Conservation (phyloP, 2,888 invertebrate species). For the Mycogona germanica region DNA sequence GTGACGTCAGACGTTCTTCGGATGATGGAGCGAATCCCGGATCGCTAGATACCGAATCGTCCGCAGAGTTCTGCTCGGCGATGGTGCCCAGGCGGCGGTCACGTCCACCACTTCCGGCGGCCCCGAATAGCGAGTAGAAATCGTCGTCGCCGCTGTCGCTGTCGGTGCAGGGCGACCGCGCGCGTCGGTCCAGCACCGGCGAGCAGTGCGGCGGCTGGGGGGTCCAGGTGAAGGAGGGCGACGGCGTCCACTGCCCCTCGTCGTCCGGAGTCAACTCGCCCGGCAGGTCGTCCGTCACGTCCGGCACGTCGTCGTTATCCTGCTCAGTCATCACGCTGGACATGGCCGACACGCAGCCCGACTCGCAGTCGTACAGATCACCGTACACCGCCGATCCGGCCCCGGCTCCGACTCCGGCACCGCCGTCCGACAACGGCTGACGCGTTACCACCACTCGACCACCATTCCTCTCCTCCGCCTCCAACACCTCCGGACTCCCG, state of each 20-base stretch:
- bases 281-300: slow-evolving; percentile 1
- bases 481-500: slow-evolving; percentile 46
- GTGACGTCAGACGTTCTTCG: neutral
- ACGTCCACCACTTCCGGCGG: neutral
- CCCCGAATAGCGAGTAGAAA: neutral
- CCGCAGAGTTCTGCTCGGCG: neutral
- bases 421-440: neutral
- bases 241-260: too few relatives aligned
- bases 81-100: neutral
- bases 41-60: neutral
- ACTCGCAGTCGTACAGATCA: neutral
- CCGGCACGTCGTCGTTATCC: slow-evolving; percentile 9
- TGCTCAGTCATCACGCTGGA: slow-evolving; percentile 12
- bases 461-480: neutral
- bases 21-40: neutral
- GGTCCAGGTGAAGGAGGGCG: too few relatives aligned
- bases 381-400: too few relatives aligned
- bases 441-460: neutral
- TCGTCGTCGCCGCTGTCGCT: neutral
- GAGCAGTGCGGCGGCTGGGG: too few relatives aligned
- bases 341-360: slow-evolving; percentile 11
- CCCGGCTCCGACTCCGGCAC: too few relatives aligned
- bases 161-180: too few relatives aligned
- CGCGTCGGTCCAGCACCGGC: too few relatives aligned
- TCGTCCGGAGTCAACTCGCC: neutral